Conservation (phyloP, 2,797 vertebrate genomes). For the Anableps anableps region DNA sequence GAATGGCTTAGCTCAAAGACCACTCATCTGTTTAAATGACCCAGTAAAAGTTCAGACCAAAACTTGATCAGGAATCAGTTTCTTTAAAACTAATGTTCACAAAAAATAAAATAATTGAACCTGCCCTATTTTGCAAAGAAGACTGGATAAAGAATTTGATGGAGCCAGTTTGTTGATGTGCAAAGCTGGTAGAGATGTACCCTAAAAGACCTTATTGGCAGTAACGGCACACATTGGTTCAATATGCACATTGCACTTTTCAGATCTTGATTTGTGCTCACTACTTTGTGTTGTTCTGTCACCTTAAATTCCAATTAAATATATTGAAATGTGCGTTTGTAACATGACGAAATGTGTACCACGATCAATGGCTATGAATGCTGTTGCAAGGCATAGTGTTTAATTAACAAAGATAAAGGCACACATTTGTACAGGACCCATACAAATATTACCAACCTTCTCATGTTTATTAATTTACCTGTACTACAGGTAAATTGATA, state of each 20-base stretch:
- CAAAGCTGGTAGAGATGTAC: not conserved
- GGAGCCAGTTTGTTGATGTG: not conserved
- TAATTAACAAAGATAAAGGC: not conserved
- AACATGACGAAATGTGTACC: not conserved
- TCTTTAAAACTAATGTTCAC: not conserved
- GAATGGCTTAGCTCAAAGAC: no score
- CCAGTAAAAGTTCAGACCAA: no score
- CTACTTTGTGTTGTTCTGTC: not conserved
- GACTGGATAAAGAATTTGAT: not conserved
- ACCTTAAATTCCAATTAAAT: not conserved
- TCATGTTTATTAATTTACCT: no score
- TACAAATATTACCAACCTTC: no score
- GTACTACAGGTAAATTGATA: not conserved
- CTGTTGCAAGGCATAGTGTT: not conserved
- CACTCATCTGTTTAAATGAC: no score
- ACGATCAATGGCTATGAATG: not conserved
- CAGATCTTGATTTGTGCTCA: not conserved
- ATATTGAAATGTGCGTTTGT: not conserved
- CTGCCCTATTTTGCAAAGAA: not conserved
- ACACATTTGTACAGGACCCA: not conserved
- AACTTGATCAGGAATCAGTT: no score
- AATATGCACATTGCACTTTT: not conserved
- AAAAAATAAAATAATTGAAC: not conserved
- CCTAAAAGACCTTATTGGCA: not conserved
- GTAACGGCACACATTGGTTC: not conserved